Percentiles rank a stretch among this genome's conserved stretches.
Evolutionary conservation across 2,797 vertebrate species (phyloP).

Genomic region (Rhinichthys osculus): DNA sequence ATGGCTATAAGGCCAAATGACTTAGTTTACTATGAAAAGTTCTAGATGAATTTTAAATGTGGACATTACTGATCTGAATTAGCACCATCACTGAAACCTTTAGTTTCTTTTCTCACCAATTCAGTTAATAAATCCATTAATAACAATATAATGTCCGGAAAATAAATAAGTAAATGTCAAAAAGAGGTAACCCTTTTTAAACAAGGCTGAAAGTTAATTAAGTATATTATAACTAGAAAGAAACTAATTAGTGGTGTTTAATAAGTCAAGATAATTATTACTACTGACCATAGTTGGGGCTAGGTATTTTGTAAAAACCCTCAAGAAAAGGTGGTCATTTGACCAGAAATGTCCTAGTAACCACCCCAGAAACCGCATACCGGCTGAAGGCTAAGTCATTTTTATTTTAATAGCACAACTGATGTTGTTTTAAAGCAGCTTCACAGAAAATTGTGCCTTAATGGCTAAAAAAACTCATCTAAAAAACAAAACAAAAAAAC

Average conservation of each 20-base stretch:
- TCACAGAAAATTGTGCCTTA: not conserved
- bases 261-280: not conserved
- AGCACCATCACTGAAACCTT: not conserved
- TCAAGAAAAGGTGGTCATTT: not conserved
- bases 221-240: not conserved
- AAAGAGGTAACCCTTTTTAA: not conserved
- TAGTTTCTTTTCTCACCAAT: not conserved
- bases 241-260: not conserved
- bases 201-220: not conserved
- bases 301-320: not conserved
- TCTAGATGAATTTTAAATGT: not conserved
- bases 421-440: not conserved
- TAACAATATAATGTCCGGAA: not conserved
- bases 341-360: not conserved
- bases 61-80: not conserved
- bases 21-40: not conserved
- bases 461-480: not conserved
- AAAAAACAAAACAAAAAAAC: not conserved
- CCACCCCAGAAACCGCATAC: not conserved
- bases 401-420: not conserved
- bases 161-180: no score
- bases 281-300: not conserved
- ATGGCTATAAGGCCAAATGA: slow-evolving; percentile 64
- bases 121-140: not conserved
- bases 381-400: not conserved